A percentile compares a stretch with the other conserved stretches of the same genome.
phyloP scores from a whole-genome alignment of 2,888 invertebrate species.

The Rhabditoides inermis region DNA sequence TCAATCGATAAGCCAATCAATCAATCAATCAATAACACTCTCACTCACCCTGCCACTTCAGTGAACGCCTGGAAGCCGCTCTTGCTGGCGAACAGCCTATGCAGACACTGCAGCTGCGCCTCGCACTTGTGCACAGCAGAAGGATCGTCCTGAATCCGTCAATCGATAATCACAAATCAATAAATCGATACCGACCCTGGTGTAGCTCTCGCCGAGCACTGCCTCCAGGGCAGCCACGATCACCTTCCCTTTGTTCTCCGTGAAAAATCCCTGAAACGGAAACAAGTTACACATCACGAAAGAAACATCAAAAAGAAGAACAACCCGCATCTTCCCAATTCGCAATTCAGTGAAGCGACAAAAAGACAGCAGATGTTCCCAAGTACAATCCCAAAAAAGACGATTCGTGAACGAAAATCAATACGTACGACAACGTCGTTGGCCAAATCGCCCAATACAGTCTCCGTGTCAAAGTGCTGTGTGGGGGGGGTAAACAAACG shows the following conservation, averaged over 20 bases:
- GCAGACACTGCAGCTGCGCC: slow-evolving; percentile 85
- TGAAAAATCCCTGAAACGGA: slow-evolving; percentile 69
- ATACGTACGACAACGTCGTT: no score
- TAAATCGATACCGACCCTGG: slow-evolving; percentile 10
- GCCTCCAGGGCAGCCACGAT: slow-evolving; percentile 82
- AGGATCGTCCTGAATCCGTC: slow-evolving; percentile 56
- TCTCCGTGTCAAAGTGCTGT: no score
- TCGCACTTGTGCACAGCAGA: slow-evolving; percentile 63
- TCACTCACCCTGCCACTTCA: slow-evolving; percentile 32
- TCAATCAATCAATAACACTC: not conserved
- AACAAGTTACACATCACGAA: not conserved
- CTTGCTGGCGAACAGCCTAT: slow-evolving; percentile 88
- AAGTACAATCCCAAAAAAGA: not conserved
- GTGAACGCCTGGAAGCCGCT: slow-evolving; percentile 79
- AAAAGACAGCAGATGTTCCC: not conserved
- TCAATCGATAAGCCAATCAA: not conserved
- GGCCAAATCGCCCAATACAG: no score
- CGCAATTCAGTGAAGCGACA: not conserved
- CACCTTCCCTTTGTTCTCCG: slow-evolving; percentile 86
- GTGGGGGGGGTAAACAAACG: no score
- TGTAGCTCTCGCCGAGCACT: slow-evolving; percentile 64
- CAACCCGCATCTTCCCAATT: slow-evolving; percentile 17
- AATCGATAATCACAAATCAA: not conserved
- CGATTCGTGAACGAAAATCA: no score
- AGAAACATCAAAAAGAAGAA: no score